A percentile compares a stretch with the other conserved stretches of the same genome.
phyloP scores from a whole-genome alignment of 2,797 vertebrate genomes.

The Gorsachius magnificus region DNA sequence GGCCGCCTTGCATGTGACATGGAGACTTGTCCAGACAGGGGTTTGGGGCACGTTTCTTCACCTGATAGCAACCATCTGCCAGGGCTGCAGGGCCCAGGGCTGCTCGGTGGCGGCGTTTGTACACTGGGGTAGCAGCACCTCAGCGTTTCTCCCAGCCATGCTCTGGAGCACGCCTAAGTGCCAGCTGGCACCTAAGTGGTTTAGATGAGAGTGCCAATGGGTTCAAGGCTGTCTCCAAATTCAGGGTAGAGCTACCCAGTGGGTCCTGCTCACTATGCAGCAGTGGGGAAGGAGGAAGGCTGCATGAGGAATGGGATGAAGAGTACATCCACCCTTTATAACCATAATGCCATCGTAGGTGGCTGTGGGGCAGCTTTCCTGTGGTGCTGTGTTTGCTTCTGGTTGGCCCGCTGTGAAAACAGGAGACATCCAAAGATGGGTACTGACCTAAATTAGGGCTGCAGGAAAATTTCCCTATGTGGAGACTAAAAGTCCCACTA shows the following conservation, averaged over 20 bases:
- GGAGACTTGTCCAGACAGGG: neutral
- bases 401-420: neutral
- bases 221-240: neutral
- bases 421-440: neutral
- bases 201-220: neutral
- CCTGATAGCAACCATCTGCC: neutral
- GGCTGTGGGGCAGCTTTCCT: neutral
- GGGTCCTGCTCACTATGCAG: neutral
- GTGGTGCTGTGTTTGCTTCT: neutral
- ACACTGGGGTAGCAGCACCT: neutral
- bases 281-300: neutral
- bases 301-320: neutral
- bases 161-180: neutral
- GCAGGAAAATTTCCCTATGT: slow-evolving; percentile 40
- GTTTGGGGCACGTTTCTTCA: neutral
- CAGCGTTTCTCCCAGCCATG: neutral
- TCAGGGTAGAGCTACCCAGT: neutral
- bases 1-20: rapidly evolving
- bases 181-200: neutral
- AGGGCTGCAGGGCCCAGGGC: neutral
- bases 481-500: slow-evolving; percentile 26
- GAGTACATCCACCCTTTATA: neutral
- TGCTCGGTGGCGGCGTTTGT: rapidly evolving
- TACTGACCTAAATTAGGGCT: slow-evolving; percentile 33
- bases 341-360: neutral